Percentiles rank a stretch among this genome's conserved stretches.
phyloP scores from a whole-genome alignment of 2,888 invertebrate species.

The Pheosia gnoma region DNA sequence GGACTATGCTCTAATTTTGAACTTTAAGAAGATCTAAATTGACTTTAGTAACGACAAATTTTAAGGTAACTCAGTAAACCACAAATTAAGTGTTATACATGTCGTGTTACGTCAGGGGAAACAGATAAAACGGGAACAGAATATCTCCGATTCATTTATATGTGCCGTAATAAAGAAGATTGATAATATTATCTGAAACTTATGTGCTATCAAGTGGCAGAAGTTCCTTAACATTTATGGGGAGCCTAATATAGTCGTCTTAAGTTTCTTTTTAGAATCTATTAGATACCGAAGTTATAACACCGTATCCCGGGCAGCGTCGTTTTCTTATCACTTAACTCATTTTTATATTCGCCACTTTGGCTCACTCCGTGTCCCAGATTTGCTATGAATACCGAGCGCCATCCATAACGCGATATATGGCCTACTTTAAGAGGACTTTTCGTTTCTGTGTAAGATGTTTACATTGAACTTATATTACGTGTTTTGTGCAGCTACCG shows the following conservation, averaged over 20 bases:
- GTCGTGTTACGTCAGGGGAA: not conserved
- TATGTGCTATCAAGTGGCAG: slow-evolving; percentile 26
- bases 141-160: slow-evolving; percentile 20
- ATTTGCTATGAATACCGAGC: slow-evolving; percentile 73
- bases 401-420: slow-evolving; percentile 66
- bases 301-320: slow-evolving; percentile 55
- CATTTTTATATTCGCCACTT: slow-evolving; percentile 76
- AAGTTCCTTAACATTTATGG: slow-evolving; percentile 49
- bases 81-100: slow-evolving; percentile 13
- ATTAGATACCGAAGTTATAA: slow-evolving; percentile 68
- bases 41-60: slow-evolving; percentile 23
- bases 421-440: slow-evolving; percentile 62
- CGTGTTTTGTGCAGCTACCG: slow-evolving; percentile 15
- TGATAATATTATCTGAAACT: slow-evolving; percentile 29
- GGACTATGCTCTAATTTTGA: slow-evolving; percentile 25
- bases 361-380: slow-evolving; percentile 70
- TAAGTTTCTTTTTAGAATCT: slow-evolving; percentile 62
- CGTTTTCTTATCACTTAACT: slow-evolving; percentile 78
- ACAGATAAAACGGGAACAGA: slow-evolving; percentile 9
- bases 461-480: slow-evolving; percentile 50
- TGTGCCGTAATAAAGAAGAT: slow-evolving; percentile 34
- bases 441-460: slow-evolving; percentile 51
- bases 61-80: slow-evolving; percentile 17
- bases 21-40: slow-evolving; percentile 11
- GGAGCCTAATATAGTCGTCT: slow-evolving; percentile 46